Percentiles rank a stretch among this genome's conserved stretches.
Conservation (phyloP, 1,140 invertebrate species). For the Nasonia longicornis region DNA sequence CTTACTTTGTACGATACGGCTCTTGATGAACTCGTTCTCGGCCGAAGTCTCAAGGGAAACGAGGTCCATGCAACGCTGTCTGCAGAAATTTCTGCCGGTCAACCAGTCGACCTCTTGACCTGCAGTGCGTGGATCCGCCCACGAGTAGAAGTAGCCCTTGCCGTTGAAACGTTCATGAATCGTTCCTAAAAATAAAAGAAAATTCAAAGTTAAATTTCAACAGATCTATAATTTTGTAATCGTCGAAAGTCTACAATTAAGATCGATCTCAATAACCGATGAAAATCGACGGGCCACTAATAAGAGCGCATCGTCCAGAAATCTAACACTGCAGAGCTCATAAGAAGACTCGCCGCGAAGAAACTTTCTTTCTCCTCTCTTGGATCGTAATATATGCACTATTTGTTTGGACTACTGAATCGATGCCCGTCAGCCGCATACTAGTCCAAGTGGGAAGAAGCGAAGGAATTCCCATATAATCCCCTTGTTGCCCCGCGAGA, state of each 20-base stretch:
- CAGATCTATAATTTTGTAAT: background rate
- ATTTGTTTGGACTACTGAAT: background rate
- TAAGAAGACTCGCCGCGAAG: background rate
- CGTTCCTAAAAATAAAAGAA: slow-evolving; percentile 58
- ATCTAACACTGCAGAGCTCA: too few relatives aligned
- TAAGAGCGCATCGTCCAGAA: too few relatives aligned
- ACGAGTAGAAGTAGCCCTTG: slow-evolving; percentile 87
- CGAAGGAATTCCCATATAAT: background rate
- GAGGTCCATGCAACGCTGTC: slow-evolving; percentile 87
- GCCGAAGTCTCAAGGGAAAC: slow-evolving; percentile 83
- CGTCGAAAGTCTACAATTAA: too few relatives aligned
- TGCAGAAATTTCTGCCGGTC: slow-evolving; percentile 83
- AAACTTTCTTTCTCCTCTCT: background rate
- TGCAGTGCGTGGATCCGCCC: slow-evolving; percentile 79
- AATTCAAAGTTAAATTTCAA: background rate
- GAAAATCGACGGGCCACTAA: background rate
- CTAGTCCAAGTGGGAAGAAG: background rate
- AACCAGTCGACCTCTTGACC: slow-evolving; percentile 85
- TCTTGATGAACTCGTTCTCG: slow-evolving; percentile 87
- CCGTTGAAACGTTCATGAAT: slow-evolving; percentile 70
- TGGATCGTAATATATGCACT: background rate
- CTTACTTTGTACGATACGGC: slow-evolving; percentile 79
- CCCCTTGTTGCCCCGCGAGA: background rate
- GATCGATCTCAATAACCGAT: background rate
- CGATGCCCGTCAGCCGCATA: background rate